A percentile compares a stretch with the other conserved stretches of the same genome.
Evolutionary conservation across 2,797 vertebrate genomes (phyloP).

Genomic region (Taeniopygia guttata): DNA sequence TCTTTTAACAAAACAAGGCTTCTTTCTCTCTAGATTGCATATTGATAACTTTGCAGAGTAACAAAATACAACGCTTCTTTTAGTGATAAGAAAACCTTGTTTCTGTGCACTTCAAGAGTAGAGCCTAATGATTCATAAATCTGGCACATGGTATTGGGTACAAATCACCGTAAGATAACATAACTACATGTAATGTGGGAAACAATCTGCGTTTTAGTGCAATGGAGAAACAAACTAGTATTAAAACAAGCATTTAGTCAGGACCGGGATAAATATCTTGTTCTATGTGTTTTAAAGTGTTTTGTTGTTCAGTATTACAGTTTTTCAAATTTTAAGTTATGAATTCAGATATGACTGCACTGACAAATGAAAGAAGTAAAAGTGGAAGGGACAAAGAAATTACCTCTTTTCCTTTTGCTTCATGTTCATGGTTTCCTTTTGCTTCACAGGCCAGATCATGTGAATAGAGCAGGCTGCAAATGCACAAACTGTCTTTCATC

Average conservation of each 20-base stretch:
- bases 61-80: not conserved
- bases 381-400: not conserved
- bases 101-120: not conserved
- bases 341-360: not conserved
- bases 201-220: not conserved
- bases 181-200: not conserved
- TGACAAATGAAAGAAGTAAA: not conserved
- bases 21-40: conserved; percentile 16
- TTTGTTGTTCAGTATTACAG: not conserved
- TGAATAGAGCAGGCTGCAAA: not conserved
- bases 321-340: not conserved
- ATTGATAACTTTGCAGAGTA: not conserved
- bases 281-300: not conserved
- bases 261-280: not conserved
- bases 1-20: conserved; percentile 13
- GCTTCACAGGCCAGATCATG: not conserved
- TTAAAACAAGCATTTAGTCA: not conserved
- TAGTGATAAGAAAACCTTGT: not conserved
- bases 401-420: not conserved
- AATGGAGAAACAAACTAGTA: not conserved
- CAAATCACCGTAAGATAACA: not conserved
- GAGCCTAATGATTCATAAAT: not conserved
- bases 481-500: not conserved
- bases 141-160: not conserved
- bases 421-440: not conserved